phyloP scores from a whole-genome alignment of 2,888 invertebrate genomes.

The Diadegma fenestrale region DNA sequence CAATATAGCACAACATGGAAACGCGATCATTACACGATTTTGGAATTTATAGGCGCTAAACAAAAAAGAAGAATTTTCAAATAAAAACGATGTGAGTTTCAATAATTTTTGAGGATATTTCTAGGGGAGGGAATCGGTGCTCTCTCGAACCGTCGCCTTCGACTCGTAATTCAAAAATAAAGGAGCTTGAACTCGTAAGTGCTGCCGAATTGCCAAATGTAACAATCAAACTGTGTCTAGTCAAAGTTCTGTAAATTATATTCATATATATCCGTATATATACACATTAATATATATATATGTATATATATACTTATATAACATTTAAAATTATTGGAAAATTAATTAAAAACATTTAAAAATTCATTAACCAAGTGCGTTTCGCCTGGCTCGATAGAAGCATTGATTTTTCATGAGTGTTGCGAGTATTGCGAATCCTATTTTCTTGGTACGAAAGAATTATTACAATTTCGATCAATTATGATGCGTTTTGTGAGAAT shows the following conservation, averaged over 20 bases:
- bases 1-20: slow-evolving; percentile 29
- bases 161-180: slow-evolving; percentile 67
- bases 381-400: slow-evolving; percentile 57
- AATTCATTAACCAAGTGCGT: slow-evolving; percentile 63
- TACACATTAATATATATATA: slow-evolving; percentile 52
- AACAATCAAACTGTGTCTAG: slow-evolving; percentile 81
- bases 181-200: slow-evolving; percentile 79
- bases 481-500: slow-evolving; percentile 35
- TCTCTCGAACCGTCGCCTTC: slow-evolving; percentile 62
- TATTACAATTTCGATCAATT: slow-evolving; percentile 47
- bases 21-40: not conserved
- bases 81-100: slow-evolving; percentile 20
- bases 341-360: slow-evolving; percentile 37
- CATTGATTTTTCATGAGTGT: slow-evolving; percentile 37
- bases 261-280: slow-evolving; percentile 57
- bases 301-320: slow-evolving; percentile 52
- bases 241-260: slow-evolving; percentile 70
- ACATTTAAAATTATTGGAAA: slow-evolving; percentile 42
- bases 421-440: slow-evolving; percentile 19
- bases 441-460: slow-evolving; percentile 31
- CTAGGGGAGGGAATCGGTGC: slow-evolving; percentile 29
- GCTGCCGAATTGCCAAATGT: slow-evolving; percentile 82
- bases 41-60: slow-evolving; percentile 23
- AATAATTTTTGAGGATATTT: not conserved
- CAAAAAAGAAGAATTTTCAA: slow-evolving; percentile 38